Conservation (phyloP, 2,797 vertebrate species). For the Strix occidentalis region DNA sequence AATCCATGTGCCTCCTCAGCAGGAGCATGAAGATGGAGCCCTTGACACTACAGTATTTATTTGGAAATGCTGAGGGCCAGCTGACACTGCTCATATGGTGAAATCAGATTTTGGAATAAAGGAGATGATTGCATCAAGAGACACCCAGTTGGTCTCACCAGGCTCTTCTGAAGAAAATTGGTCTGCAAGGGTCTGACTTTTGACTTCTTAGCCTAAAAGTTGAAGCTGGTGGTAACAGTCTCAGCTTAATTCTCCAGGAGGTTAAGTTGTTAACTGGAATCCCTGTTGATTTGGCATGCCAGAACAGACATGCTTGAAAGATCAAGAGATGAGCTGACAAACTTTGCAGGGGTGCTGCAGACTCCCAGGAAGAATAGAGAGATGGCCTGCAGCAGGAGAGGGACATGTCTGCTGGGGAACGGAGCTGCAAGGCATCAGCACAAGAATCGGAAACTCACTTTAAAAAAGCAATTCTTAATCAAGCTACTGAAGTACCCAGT, state of each 20-base stretch:
- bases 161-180: background rate
- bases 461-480: background rate
- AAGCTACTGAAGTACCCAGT: background rate
- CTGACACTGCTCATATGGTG: background rate
- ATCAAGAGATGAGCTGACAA: background rate
- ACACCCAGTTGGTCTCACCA: background rate
- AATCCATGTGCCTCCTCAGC: background rate
- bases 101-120: background rate
- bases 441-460: background rate
- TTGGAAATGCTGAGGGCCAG: background rate
- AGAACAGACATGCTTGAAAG: background rate
- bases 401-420: background rate
- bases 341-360: background rate
- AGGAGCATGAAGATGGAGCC: background rate
- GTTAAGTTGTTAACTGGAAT: background rate
- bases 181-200: background rate
- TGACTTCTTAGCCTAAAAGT: background rate
- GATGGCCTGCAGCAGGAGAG: too few species aligned
- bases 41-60: background rate
- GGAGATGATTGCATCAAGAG: background rate
- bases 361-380: background rate
- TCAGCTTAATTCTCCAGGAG: background rate
- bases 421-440: background rate
- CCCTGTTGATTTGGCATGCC: background rate
- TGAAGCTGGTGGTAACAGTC: background rate